Evolutionary conservation across 1,140 invertebrate species (phyloP).

Genomic region (Tetramorium simillimum): DNA sequence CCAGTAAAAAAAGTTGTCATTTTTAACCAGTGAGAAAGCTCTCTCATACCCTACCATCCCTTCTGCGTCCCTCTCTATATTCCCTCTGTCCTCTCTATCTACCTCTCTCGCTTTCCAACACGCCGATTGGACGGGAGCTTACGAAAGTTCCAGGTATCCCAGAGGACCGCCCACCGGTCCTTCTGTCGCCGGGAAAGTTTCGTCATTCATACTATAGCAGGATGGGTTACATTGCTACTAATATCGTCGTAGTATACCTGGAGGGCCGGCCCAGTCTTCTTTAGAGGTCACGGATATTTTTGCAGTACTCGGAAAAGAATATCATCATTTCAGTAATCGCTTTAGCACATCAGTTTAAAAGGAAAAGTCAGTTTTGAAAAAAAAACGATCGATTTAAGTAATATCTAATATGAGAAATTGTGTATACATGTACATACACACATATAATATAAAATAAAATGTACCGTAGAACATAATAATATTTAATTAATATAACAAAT

Average conservation of each 20-base stretch:
- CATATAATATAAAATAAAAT: too few species aligned
- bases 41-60: background rate
- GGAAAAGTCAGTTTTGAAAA: background rate
- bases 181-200: slow-evolving; percentile 80
- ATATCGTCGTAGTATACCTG: slow-evolving; percentile 45
- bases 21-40: slow-evolving; percentile 60
- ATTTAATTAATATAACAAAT: too few species aligned
- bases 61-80: background rate
- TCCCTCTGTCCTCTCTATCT: slow-evolving; percentile 53
- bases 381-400: background rate
- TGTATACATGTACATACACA: background rate
- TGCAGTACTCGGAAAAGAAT: background rate
- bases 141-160: slow-evolving; percentile 82
- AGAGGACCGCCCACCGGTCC: slow-evolving; percentile 79
- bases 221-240: slow-evolving; percentile 40
- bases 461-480: too few species aligned
- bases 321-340: background rate
- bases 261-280: background rate
- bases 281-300: slow-evolving; percentile 25
- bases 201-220: slow-evolving; percentile 71
- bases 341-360: background rate
- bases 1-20: slow-evolving; percentile 74
- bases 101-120: slow-evolving; percentile 60
- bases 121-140: slow-evolving; percentile 81
- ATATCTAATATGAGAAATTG: background rate